Percentiles rank a stretch among this genome's conserved stretches.
These are phyloP conservation scores for Leptinotarsa juncta DNA, from an alignment of 2,888 invertebrate genomes.

Conservation along the genomic window DNA sequence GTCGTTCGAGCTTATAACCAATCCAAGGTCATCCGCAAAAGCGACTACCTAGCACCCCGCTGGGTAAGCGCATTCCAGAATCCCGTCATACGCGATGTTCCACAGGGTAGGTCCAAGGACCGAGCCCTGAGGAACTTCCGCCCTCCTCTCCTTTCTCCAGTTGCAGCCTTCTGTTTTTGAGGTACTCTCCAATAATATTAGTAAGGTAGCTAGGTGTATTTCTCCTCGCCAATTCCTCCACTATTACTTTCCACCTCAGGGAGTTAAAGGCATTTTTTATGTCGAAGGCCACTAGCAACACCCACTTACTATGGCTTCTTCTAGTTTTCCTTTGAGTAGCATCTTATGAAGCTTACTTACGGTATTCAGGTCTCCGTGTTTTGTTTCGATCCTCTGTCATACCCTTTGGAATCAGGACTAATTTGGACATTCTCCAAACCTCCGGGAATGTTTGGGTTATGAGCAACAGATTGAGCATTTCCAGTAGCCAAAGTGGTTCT, in stretches of 20 bases:
- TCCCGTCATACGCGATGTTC: constrained; percentile 14
- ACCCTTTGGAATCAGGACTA: not conserved
- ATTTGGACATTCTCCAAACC: not conserved
- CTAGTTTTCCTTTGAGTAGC: too few relatives aligned
- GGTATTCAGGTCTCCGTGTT: too few relatives aligned
- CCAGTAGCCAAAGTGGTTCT: not conserved
- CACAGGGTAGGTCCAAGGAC: constrained; percentile 20
- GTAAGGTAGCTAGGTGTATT: not conserved
- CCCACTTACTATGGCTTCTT: too few relatives aligned
- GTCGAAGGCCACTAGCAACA: too few relatives aligned
- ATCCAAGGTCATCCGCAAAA: constrained; percentile 17
- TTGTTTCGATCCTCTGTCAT: too few relatives aligned
- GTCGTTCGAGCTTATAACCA: not conserved
- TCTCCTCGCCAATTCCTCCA: too few relatives aligned
- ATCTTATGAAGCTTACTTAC: too few relatives aligned
- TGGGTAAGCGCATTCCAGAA: constrained; percentile 7
- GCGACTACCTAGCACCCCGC: constrained; percentile 1
- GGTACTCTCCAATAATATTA: constrained; percentile 2
- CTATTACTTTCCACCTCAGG: too few relatives aligned
- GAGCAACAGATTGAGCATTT: not conserved
- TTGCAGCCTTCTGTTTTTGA: constrained; percentile 15
- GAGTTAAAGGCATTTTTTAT: too few relatives aligned
- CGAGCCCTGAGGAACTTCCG: constrained; percentile 18
- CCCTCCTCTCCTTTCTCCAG: constrained; percentile 3
- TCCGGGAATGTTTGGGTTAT: not conserved